phyloP scores from a whole-genome alignment of 2,888 invertebrate species.

The Entomobrya proxima region DNA sequence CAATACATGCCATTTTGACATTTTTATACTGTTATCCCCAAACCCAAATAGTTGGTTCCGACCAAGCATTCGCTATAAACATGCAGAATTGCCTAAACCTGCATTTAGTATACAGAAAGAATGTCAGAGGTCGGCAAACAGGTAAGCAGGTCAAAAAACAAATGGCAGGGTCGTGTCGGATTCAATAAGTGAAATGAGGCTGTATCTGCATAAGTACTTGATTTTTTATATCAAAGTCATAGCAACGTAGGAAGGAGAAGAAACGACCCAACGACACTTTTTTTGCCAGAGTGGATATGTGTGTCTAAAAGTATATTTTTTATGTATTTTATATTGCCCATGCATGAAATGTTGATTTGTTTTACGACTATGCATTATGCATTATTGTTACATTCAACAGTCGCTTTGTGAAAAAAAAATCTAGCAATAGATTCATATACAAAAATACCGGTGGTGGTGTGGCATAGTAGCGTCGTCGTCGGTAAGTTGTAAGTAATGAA shows the following conservation, averaged over 20 bases:
- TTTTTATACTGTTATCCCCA: not conserved
- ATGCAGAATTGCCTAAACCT: not conserved
- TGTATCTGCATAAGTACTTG: not conserved
- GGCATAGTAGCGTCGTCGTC: not conserved
- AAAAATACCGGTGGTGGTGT: not conserved
- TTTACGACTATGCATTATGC: not conserved
- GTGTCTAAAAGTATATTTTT: not conserved
- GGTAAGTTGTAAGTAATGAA: not conserved
- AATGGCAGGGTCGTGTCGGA: conserved; percentile 58
- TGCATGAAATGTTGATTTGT: conserved; percentile 16
- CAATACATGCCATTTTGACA: conserved; percentile 11
- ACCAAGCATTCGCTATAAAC: not conserved
- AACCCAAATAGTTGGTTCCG: not conserved
- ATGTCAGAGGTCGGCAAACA: conserved; percentile 52
- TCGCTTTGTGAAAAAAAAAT: not conserved
- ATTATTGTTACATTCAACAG: not conserved
- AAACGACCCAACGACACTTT: not conserved
- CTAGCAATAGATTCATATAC: not conserved
- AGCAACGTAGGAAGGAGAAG: not conserved
- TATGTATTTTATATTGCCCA: not conserved
- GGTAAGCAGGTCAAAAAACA: conserved; percentile 50
- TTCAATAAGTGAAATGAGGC: conserved; percentile 43
- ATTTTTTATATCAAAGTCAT: not conserved
- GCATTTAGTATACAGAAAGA: conserved; percentile 8
- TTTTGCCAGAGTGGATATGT: not conserved